Evolutionary conservation across 2,797 vertebrate species (phyloP).

Genomic region (Ctenosaura bakeri): DNA sequence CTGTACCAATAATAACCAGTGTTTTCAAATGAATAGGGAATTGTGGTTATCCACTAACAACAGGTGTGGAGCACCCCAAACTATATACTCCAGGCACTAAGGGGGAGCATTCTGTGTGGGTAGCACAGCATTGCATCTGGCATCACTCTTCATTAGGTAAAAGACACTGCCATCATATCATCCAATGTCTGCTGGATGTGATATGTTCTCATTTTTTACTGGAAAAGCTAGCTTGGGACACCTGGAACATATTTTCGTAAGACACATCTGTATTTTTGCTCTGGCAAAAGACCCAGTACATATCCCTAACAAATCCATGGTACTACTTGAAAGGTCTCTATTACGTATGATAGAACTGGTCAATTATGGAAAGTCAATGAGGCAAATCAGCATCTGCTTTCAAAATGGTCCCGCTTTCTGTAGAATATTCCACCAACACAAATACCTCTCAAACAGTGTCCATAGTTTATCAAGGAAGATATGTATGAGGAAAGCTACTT

Average conservation of each 20-base stretch:
- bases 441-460: background rate
- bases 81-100: background rate
- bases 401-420: background rate
- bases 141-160: background rate
- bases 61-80: background rate
- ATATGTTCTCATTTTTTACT: background rate
- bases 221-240: background rate
- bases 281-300: background rate
- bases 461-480: background rate
- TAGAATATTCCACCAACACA: background rate
- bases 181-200: background rate
- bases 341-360: background rate
- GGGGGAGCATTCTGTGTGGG: background rate
- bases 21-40: background rate
- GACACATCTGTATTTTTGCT: background rate
- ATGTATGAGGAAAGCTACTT: background rate
- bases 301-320: background rate
- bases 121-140: background rate
- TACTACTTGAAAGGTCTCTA: background rate
- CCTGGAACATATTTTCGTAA: background rate
- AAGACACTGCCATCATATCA: background rate
- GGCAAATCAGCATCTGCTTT: conserved; percentile 9
- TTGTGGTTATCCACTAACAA: background rate
- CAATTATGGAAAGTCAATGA: background rate
- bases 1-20: background rate